Conservation (phyloP, 2,113 vertebrate species). For the Chloebia gouldiae region DNA sequence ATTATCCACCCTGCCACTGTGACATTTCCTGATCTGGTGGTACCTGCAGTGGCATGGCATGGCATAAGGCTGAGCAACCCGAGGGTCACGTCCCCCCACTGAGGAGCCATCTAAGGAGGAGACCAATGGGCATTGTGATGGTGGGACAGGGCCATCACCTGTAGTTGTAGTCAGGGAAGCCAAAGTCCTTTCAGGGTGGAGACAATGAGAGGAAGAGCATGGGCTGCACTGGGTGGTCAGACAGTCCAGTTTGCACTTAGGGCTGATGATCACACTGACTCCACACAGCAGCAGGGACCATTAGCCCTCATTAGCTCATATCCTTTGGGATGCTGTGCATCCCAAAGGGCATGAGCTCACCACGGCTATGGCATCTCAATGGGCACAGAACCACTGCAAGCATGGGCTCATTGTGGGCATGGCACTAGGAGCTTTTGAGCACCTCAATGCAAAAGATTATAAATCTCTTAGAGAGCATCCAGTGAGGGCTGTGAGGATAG, state of each 20-base stretch:
- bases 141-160: conserved; percentile 62
- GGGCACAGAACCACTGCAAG: background rate
- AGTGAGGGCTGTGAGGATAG: background rate
- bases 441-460: background rate
- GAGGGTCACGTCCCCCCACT: accelerated
- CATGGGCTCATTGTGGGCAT: background rate
- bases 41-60: background rate
- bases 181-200: conserved; percentile 76
- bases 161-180: conserved; percentile 80
- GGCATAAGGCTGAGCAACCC: background rate
- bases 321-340: too few relatives aligned
- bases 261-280: conserved; percentile 84
- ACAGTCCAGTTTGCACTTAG: conserved; percentile 83
- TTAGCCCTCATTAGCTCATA: background rate
- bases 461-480: background rate
- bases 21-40: background rate
- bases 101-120: background rate
- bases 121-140: background rate
- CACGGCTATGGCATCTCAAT: background rate
- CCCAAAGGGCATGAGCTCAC: background rate
- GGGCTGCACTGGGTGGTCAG: conserved; percentile 77
- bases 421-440: background rate
- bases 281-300: conserved; percentile 70
- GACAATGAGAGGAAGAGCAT: conserved; percentile 81
- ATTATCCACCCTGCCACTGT: accelerated